Percentiles rank a stretch among this genome's conserved stretches.
Conservation (phyloP, 2,888 invertebrate genomes). For the Plutella xylostella region DNA sequence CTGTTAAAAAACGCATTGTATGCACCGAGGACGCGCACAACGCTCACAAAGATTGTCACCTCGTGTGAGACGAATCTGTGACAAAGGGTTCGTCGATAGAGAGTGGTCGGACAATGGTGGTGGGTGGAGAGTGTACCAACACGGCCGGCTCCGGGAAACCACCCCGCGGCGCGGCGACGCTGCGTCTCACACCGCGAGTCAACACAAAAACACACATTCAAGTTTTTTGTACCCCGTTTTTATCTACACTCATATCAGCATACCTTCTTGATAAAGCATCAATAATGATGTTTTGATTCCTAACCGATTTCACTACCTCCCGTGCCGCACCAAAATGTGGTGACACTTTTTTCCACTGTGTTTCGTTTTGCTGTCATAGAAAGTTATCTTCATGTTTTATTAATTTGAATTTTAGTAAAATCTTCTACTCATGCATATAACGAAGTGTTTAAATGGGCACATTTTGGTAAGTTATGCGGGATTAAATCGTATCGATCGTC, state of each 20-base stretch:
- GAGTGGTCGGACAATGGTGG: constrained; percentile 46
- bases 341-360: constrained; percentile 18
- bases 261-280: constrained; percentile 61
- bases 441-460: constrained; percentile 20
- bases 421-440: constrained; percentile 25
- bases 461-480: constrained; percentile 51
- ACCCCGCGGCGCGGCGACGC: constrained; percentile 66
- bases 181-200: constrained; percentile 54
- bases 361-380: neutral
- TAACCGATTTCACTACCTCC: constrained; percentile 51
- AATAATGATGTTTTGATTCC: constrained; percentile 67
- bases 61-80: constrained; percentile 49
- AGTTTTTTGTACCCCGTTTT: constrained; percentile 39
- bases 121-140: constrained; percentile 61
- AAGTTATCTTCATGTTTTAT: neutral
- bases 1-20: constrained; percentile 59
- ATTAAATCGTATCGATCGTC: constrained; percentile 42
- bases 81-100: constrained; percentile 55
- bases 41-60: constrained; percentile 65
- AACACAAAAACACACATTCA: constrained; percentile 53
- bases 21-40: constrained; percentile 50
- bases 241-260: constrained; percentile 58
- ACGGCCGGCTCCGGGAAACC: constrained; percentile 59
- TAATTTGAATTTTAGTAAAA: neutral
- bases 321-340: constrained; percentile 17